Evolutionary conservation across 2,113 vertebrate genomes (phyloP).

Genomic region (Melanostigma gelatinosum): DNA sequence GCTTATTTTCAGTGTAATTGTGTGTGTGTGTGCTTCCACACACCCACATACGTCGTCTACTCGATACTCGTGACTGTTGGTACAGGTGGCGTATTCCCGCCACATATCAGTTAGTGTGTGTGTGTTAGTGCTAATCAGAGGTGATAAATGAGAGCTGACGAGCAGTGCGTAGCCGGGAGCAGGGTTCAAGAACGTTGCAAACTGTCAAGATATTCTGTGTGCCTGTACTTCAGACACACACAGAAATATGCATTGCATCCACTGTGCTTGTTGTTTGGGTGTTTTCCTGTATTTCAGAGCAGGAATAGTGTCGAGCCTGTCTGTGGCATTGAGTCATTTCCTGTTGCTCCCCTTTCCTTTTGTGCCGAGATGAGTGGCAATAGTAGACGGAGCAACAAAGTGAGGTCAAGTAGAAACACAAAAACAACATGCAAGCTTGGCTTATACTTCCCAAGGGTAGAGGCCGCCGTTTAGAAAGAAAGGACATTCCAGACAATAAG

Average conservation of each 20-base stretch:
- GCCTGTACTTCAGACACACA: background rate
- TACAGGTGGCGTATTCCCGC: constrained; percentile 71
- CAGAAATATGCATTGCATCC: constrained; percentile 20
- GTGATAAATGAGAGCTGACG: constrained; percentile 63
- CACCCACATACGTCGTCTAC: constrained; percentile 7
- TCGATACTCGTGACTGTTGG: constrained; percentile 49
- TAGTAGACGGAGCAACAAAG: constrained; percentile 3
- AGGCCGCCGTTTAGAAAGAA: background rate
- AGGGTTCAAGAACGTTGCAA: constrained; percentile 56
- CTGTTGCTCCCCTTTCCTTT: background rate
- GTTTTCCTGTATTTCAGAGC: constrained; percentile 35
- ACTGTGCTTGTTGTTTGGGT: constrained; percentile 4
- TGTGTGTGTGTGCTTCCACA: background rate
- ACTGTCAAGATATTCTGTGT: constrained; percentile 43
- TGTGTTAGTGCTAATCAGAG: constrained; percentile 40
- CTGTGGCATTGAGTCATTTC: constrained; percentile 9
- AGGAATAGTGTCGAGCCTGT: background rate
- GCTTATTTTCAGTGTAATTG: background rate
- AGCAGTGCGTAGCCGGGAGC: constrained; percentile 32
- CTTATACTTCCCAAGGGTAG: background rate
- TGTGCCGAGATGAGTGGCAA: constrained; percentile 6
- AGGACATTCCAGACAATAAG: background rate
- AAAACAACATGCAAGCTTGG: background rate
- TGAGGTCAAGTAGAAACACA: constrained; percentile 1
- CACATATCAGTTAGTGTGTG: constrained; percentile 40